A percentile compares a stretch with the other conserved stretches of the same genome.
Conservation (phyloP, 2,888 invertebrate genomes). For the Venustoraphidia nigricollis region DNA sequence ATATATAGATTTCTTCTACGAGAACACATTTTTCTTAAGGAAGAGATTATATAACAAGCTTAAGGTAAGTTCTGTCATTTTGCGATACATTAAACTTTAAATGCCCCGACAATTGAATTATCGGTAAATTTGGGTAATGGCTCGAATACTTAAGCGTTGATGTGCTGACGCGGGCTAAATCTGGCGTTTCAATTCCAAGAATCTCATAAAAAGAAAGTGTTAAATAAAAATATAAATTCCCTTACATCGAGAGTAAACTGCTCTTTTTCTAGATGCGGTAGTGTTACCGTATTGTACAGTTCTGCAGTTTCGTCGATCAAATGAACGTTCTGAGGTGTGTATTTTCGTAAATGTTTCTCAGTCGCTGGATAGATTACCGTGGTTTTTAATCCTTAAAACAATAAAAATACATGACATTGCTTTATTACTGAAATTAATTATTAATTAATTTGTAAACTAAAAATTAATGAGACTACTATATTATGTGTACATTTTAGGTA, state of each 20-base stretch:
- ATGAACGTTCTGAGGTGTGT: constrained; percentile 53
- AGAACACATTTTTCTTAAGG: constrained; percentile 4
- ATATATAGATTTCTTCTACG: too few relatives aligned
- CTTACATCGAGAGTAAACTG: constrained; percentile 67
- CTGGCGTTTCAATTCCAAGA: neutral
- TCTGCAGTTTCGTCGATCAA: constrained; percentile 74
- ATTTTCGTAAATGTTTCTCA: constrained; percentile 81
- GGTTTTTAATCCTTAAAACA: constrained; percentile 60
- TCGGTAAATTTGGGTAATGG: too few relatives aligned
- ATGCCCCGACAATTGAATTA: too few relatives aligned
- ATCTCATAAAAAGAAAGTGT: neutral
- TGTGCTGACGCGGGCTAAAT: too few relatives aligned
- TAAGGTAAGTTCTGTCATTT: neutral
- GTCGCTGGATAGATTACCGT: constrained; percentile 90
- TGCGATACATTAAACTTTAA: too few relatives aligned
- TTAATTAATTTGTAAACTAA: too few relatives aligned
- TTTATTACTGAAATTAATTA: constrained; percentile 2
- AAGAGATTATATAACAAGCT: constrained; percentile 1
- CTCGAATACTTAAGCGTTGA: too few relatives aligned
- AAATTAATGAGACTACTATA: neutral
- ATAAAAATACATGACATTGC: constrained; percentile 5
- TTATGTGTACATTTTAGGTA: neutral
- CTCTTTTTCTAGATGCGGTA: constrained; percentile 56
- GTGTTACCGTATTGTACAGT: constrained; percentile 61
- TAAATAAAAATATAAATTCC: constrained; percentile 5